Conservation (phyloP, 2,888 invertebrate species). For the Eumerus sabulonum region DNA sequence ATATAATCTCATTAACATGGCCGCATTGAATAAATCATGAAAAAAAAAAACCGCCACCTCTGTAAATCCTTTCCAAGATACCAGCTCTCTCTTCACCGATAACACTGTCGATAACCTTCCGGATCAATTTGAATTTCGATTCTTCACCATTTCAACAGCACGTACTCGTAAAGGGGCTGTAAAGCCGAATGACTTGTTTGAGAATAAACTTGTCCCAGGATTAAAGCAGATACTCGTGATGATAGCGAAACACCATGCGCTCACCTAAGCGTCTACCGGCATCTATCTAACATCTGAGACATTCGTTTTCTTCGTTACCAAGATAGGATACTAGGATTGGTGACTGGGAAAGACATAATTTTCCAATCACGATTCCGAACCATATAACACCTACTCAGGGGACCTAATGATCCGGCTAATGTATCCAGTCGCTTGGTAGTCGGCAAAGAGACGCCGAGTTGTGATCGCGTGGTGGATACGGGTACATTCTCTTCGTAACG, state of each 20-base stretch:
- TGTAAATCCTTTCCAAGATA: background rate
- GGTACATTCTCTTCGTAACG: slow-evolving; percentile 62
- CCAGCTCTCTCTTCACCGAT: slow-evolving; percentile 33
- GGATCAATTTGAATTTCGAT: slow-evolving; percentile 62
- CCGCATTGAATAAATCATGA: slow-evolving; percentile 57
- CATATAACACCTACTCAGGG: slow-evolving; percentile 67
- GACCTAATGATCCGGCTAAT: slow-evolving; percentile 63
- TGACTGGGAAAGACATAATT: slow-evolving; percentile 53
- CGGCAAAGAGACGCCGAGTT: slow-evolving; percentile 57
- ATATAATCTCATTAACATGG: slow-evolving; percentile 43
- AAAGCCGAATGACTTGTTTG: background rate
- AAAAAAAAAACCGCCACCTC: slow-evolving; percentile 20
- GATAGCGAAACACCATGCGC: slow-evolving; percentile 27
- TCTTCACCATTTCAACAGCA: slow-evolving; percentile 21
- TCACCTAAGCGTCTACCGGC: no score
- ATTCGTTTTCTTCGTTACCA: background rate
- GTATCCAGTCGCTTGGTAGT: slow-evolving; percentile 58
- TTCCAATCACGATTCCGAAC: slow-evolving; percentile 65
- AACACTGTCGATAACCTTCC: slow-evolving; percentile 57
- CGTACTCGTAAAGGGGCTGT: no score
- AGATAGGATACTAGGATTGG: slow-evolving; percentile 6
- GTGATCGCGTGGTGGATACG: background rate
- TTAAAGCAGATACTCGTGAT: slow-evolving; percentile 56
- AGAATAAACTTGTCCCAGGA: slow-evolving; percentile 59
- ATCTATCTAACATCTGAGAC: no score